Conservation (phyloP, 2,113 vertebrate species). For the Toxotes jaculatrix region DNA sequence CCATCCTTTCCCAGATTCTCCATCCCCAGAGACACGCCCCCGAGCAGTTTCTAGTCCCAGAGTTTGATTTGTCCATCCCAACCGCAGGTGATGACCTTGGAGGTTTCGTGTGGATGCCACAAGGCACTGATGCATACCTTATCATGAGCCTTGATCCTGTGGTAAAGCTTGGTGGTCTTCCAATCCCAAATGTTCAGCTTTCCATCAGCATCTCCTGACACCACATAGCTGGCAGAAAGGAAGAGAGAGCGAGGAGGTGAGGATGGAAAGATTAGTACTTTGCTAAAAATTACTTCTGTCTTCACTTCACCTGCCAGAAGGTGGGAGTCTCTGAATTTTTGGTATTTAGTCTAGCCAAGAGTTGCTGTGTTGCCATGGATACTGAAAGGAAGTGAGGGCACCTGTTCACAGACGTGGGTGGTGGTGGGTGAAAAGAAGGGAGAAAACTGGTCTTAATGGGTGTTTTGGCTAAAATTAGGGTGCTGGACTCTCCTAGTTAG, state of each 20-base stretch:
- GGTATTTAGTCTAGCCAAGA: conserved; percentile 19
- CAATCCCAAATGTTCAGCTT: conserved; percentile 99
- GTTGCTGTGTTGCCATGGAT: conserved; percentile 65
- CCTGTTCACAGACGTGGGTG: conserved; percentile 38
- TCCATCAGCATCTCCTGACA: conserved; percentile 99
- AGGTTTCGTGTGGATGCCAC: conserved; percentile 99
- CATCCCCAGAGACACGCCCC: background rate
- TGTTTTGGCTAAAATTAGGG: conserved; percentile 55
- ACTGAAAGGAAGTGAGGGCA: conserved; percentile 36
- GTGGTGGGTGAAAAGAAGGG: conserved; percentile 23
- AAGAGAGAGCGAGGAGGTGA: background rate
- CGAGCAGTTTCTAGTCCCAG: conserved; percentile 88
- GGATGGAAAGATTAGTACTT: conserved; percentile 39
- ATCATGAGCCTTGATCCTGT: conserved; percentile 97
- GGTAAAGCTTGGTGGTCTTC: conserved; percentile 99
- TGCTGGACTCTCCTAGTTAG: conserved; percentile 26
- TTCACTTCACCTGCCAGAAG: conserved; percentile 56
- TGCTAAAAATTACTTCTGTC: conserved; percentile 18
- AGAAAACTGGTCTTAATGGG: conserved; percentile 25
- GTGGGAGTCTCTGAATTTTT: conserved; percentile 38
- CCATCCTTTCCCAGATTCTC: background rate
- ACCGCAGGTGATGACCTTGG: conserved; percentile 97
- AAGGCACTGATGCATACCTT: conserved; percentile 98
- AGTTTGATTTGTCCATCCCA: conserved; percentile 99
- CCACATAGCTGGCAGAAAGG: conserved; percentile 89